Evolutionary conservation across 2,888 invertebrate species (phyloP).

Genomic region (Buathra laborator): DNA sequence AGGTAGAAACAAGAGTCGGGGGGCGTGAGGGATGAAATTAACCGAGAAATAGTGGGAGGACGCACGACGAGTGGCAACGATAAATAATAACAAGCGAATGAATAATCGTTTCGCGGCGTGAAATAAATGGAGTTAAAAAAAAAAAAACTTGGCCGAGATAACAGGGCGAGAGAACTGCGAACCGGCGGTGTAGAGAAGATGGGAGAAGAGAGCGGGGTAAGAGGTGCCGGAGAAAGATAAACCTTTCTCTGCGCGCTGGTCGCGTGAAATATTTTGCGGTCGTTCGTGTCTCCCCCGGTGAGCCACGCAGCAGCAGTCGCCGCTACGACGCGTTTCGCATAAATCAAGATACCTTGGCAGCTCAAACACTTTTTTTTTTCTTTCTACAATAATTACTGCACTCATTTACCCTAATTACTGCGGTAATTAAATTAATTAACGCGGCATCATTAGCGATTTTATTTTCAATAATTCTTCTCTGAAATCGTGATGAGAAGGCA

Average conservation of each 20-base stretch:
- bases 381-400: constrained; percentile 64
- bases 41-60: constrained; percentile 53
- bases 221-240: constrained; percentile 63
- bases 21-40: constrained; percentile 70
- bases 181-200: constrained; percentile 34
- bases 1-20: constrained; percentile 52
- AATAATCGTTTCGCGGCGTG: constrained; percentile 77
- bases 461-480: not conserved
- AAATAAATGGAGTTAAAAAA: constrained; percentile 78
- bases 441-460: not conserved
- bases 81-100: constrained; percentile 83
- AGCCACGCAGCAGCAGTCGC: constrained; percentile 55
- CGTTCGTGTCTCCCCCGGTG: constrained; percentile 55
- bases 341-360: constrained; percentile 64
- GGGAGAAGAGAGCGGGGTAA: constrained; percentile 5
- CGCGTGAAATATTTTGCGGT: constrained; percentile 65
- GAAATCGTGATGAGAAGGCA: not conserved
- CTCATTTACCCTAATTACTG: constrained; percentile 59
- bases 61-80: constrained; percentile 70
- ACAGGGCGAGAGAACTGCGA: constrained; percentile 37
- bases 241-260: constrained; percentile 57
- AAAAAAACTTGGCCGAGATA: constrained; percentile 68
- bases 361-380: constrained; percentile 16
- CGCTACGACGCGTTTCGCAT: constrained; percentile 64
- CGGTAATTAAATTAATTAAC: constrained; percentile 9